A percentile compares a stretch with the other conserved stretches of the same genome.
phyloP scores from a whole-genome alignment of 2,113 vertebrate species.

The Colius striatus region DNA sequence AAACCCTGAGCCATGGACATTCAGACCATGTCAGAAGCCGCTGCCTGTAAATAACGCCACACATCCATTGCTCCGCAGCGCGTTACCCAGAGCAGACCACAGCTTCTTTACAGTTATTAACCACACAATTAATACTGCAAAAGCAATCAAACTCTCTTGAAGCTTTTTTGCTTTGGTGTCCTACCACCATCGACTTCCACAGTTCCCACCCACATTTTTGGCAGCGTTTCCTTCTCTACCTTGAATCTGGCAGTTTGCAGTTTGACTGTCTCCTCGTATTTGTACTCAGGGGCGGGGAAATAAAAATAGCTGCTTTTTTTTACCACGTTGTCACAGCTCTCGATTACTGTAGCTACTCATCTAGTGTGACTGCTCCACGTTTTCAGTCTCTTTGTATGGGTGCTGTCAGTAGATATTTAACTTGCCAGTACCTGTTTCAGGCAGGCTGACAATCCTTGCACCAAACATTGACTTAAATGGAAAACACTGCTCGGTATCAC shows the following conservation, averaged over 20 bases:
- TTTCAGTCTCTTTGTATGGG: not conserved
- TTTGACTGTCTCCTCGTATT: not conserved
- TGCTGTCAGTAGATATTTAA: not conserved
- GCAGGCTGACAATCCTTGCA: not conserved
- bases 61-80: rapidly evolving
- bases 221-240: not conserved
- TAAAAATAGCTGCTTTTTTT: not conserved
- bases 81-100: not conserved
- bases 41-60: rapidly evolving
- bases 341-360: not conserved
- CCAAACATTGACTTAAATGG: not conserved
- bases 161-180: not conserved
- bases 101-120: not conserved
- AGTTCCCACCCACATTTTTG: not conserved
- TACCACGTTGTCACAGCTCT: rapidly evolving
- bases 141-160: not conserved
- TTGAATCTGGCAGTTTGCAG: not conserved
- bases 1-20: not conserved
- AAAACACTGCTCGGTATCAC: not conserved
- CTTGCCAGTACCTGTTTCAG: not conserved
- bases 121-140: not conserved
- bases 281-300: not conserved
- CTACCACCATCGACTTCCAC: not conserved
- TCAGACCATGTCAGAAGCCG: not conserved
- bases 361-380: not conserved